Percentiles rank a stretch among this genome's conserved stretches.
These are phyloP conservation scores for Agrochola circellaris DNA, from an alignment of 2,888 invertebrate genomes.

Conservation along the genomic window DNA sequence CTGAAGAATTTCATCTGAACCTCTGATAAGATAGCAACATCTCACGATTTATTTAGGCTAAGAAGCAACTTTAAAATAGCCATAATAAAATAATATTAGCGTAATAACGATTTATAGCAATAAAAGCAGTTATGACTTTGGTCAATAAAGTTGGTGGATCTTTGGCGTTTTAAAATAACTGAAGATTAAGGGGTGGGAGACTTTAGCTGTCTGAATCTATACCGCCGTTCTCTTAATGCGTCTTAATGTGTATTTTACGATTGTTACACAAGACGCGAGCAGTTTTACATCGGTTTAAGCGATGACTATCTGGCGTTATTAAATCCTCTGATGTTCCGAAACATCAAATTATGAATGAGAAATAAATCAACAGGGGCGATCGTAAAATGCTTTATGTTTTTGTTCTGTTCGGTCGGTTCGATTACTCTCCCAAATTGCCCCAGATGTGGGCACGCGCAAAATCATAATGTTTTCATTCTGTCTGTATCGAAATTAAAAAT, in stretches of 20 bases:
- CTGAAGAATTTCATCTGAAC: conserved; percentile 75
- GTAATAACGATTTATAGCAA: conserved; percentile 88
- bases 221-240: conserved; percentile 86
- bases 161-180: conserved; percentile 87
- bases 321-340: conserved; percentile 89
- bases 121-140: conserved; percentile 87
- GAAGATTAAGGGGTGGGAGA: conserved; percentile 87
- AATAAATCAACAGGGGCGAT: conserved; percentile 89
- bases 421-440: conserved; percentile 86
- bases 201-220: conserved; percentile 81
- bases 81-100: conserved; percentile 86
- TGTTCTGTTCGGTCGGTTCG: conserved; percentile 84
- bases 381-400: conserved; percentile 90
- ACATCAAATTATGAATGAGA: conserved; percentile 90
- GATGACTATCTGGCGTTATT: conserved; percentile 89
- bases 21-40: conserved; percentile 79
- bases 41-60: conserved; percentile 79
- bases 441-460: conserved; percentile 84
- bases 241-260: conserved; percentile 90
- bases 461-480: conserved; percentile 76
- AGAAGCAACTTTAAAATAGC: conserved; percentile 80
- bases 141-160: conserved; percentile 87
- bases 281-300: conserved; percentile 88
- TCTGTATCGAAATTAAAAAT: conserved; percentile 75
- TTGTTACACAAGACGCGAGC: conserved; percentile 89